Evolutionary conservation across 2,888 invertebrate species (phyloP).

Genomic region (Plutella xylostella): DNA sequence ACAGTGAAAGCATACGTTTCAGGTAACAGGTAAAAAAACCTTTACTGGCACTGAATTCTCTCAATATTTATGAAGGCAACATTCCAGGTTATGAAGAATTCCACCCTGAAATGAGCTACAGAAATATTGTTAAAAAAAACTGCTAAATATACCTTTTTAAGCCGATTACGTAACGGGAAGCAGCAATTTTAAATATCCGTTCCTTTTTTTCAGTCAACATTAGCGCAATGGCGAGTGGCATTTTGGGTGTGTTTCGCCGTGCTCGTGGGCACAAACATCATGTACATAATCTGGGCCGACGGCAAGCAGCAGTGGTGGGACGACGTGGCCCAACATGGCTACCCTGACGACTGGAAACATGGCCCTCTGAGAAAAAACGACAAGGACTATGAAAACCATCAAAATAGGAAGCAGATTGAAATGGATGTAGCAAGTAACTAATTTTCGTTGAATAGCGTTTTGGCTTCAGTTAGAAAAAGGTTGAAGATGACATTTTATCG

Average conservation of each 20-base stretch:
- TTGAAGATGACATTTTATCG: slow-evolving; percentile 1
- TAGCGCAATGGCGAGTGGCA: slow-evolving; percentile 75
- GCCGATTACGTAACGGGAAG: no score
- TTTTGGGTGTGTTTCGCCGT: slow-evolving; percentile 81
- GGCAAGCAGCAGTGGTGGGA: slow-evolving; percentile 83
- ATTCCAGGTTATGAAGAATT: no score
- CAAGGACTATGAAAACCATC: slow-evolving; percentile 31
- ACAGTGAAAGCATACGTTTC: no score
- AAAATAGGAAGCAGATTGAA: slow-evolving; percentile 46
- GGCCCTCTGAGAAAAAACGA: slow-evolving; percentile 38
- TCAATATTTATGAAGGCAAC: no score
- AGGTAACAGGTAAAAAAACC: no score
- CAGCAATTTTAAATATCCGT: no score
- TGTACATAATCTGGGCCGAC: slow-evolving; percentile 76
- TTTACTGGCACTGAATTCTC: no score
- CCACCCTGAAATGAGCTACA: no score
- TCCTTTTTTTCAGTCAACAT: slow-evolving; percentile 67
- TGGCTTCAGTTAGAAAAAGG: background rate
- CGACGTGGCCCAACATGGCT: slow-evolving; percentile 64
- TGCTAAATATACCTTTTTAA: no score
- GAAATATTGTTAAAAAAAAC: no score
- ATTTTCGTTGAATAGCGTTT: background rate
- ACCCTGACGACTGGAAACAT: slow-evolving; percentile 54
- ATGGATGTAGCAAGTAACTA: no score
- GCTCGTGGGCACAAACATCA: slow-evolving; percentile 71